phyloP scores from a whole-genome alignment of 2,113 vertebrate species.

The Prolemur simus region DNA sequence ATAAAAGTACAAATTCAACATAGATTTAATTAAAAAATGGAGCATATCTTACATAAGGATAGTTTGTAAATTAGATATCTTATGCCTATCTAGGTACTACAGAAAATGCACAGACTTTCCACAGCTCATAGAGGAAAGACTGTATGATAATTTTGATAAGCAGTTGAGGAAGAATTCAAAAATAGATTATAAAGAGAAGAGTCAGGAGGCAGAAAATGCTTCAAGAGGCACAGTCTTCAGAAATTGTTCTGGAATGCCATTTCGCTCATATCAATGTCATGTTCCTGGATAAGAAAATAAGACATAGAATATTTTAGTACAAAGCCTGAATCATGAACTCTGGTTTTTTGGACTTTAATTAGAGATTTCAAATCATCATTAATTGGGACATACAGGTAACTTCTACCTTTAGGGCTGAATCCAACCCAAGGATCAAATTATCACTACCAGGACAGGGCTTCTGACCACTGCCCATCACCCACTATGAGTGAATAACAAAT shows the following conservation, averaged over 20 bases:
- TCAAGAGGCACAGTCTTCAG: conserved; percentile 64
- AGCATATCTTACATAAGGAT: conserved; percentile 62
- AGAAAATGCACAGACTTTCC: conserved; percentile 34
- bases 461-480: background rate
- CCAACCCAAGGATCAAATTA: background rate
- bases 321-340: background rate
- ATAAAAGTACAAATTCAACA: conserved; percentile 77
- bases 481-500: background rate
- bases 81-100: conserved; percentile 48
- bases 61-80: conserved; percentile 64
- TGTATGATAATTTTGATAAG: conserved; percentile 6
- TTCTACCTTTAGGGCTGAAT: conserved; percentile 16
- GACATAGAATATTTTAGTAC: background rate
- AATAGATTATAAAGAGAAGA: background rate
- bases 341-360: background rate
- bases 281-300: conserved; percentile 85
- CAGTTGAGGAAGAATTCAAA: background rate
- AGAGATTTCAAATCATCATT: background rate
- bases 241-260: conserved; percentile 79
- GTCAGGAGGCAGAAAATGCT: background rate
- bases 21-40: conserved; percentile 74
- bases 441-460: background rate
- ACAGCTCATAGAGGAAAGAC: conserved; percentile 19
- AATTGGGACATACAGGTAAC: background rate
- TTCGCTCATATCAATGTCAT: conserved; percentile 88